Conservation (phyloP, 2,888 invertebrate species). For the Drosophila siamana region DNA sequence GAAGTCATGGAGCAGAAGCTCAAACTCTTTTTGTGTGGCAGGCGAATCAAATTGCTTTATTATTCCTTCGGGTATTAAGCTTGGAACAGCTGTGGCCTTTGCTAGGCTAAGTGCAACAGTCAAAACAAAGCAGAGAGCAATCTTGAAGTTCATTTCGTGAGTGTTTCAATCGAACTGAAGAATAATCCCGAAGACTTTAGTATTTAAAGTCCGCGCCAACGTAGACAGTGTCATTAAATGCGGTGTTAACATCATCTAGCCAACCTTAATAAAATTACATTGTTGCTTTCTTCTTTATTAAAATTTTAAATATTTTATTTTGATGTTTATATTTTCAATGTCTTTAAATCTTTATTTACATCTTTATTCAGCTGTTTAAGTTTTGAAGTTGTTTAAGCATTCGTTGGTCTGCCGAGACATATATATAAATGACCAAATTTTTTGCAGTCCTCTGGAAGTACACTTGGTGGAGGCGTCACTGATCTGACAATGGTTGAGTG, state of each 20-base stretch:
- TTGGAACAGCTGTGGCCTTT: not conserved
- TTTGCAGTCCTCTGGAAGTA: not conserved
- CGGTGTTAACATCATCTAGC: not conserved
- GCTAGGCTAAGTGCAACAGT: not conserved
- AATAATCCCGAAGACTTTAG: not conserved
- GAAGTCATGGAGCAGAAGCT: not conserved
- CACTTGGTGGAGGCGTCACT: not conserved
- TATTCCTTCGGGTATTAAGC: not conserved
- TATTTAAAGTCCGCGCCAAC: not conserved
- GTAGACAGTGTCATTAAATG: not conserved
- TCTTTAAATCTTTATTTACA: too few relatives aligned
- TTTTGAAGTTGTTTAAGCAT: not conserved
- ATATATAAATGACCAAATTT: not conserved
- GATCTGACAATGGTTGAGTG: not conserved
- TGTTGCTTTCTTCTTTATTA: too few relatives aligned
- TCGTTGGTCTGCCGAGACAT: not conserved
- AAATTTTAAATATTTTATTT: too few relatives aligned
- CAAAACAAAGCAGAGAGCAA: not conserved
- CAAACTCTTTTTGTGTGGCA: not conserved
- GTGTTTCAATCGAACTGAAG: slow-evolving; percentile 2
- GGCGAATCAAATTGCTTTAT: not conserved
- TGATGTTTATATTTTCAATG: too few relatives aligned
- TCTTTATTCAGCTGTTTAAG: too few relatives aligned
- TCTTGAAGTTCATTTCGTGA: slow-evolving; percentile 12
- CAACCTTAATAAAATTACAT: not conserved